phyloP scores from a whole-genome alignment of 2,113 vertebrate genomes.

The Actenoides lindsayi region DNA sequence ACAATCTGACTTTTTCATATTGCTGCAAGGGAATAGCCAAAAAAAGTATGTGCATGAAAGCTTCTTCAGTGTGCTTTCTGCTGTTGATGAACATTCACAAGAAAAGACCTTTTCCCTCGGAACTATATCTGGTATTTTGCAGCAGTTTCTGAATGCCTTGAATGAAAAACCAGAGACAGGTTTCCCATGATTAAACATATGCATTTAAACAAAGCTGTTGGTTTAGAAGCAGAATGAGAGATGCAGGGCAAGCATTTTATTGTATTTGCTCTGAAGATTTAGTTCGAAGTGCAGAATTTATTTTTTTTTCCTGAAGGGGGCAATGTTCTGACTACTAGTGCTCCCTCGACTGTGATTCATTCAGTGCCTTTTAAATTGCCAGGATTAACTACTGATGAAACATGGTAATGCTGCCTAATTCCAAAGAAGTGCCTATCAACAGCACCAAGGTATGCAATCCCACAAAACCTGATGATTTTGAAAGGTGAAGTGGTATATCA shows the following conservation, averaged over 20 bases:
- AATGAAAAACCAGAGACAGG: background rate
- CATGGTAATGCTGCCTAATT: background rate
- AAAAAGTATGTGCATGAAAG: accelerated
- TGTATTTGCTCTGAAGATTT: background rate
- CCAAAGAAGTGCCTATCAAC: background rate
- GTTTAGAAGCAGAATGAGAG: background rate
- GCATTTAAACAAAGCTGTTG: background rate
- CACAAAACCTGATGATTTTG: constrained; percentile 15
- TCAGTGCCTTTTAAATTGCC: background rate
- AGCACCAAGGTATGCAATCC: constrained; percentile 1
- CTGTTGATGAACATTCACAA: background rate
- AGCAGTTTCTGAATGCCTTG: background rate
- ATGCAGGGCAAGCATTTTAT: background rate
- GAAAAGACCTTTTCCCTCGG: background rate
- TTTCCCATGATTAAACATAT: background rate
- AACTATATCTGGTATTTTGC: background rate
- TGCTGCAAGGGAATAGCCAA: background rate
- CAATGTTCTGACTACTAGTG: background rate
- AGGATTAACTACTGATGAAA: constrained; percentile 26
- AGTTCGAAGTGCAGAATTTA: background rate
- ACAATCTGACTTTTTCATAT: background rate
- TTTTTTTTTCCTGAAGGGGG: background rate
- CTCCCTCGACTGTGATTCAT: background rate
- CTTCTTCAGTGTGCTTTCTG: background rate
- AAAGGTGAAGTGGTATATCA: constrained; percentile 7